phyloP scores from a whole-genome alignment of 2,113 vertebrate genomes.

The Python bivittatus region DNA sequence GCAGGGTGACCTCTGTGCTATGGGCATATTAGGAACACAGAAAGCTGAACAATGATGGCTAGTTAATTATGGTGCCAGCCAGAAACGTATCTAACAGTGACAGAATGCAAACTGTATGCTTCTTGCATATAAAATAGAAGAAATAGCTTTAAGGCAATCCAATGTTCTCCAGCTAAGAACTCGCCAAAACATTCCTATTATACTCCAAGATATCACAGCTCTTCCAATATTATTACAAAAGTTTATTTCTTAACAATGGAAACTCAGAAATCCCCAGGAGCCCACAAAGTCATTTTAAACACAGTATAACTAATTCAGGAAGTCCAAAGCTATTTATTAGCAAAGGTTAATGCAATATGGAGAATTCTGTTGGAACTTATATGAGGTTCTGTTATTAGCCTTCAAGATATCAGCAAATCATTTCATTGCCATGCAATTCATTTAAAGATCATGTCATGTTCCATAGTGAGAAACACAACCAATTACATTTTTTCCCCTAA shows the following conservation, averaged over 20 bases:
- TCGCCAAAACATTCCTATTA: neutral
- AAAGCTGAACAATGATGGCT: neutral
- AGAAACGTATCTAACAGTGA: neutral
- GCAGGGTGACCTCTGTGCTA: neutral
- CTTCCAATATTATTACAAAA: constrained; percentile 16
- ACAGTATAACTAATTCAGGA: constrained; percentile 41
- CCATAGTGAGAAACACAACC: neutral
- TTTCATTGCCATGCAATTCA: constrained; percentile 38
- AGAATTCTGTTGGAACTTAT: neutral
- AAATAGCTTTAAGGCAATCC: constrained; percentile 1
- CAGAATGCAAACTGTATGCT: neutral
- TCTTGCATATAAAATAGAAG: neutral
- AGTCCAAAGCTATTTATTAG: constrained; percentile 44
- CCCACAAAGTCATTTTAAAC: neutral
- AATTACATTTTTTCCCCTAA: constrained; percentile 3
- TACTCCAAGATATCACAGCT: neutral
- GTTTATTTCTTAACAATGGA: neutral
- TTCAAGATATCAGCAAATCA: constrained; percentile 41
- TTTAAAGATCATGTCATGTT: constrained; percentile 24
- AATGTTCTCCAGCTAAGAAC: neutral
- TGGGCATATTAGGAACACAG: neutral
- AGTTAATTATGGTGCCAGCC: neutral
- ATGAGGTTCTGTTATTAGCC: constrained; percentile 37
- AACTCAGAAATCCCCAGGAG: neutral
- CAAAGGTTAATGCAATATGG: constrained; percentile 32